phyloP scores from a whole-genome alignment of 2,113 vertebrate genomes.

The Emberiza fucata region DNA sequence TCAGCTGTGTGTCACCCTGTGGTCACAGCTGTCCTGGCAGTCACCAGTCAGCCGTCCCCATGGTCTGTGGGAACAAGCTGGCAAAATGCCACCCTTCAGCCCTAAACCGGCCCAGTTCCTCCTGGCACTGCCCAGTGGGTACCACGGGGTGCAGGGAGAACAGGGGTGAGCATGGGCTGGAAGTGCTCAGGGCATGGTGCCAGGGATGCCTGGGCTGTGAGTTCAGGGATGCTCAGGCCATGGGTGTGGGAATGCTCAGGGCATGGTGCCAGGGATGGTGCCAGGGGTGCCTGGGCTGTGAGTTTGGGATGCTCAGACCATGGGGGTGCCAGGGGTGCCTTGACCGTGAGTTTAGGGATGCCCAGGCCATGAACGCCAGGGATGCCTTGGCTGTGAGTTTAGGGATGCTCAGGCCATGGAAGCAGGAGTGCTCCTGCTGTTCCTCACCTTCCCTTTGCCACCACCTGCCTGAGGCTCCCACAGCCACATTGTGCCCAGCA shows the following conservation, averaged over 20 bases:
- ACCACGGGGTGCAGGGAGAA: fast-evolving
- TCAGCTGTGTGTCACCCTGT: fast-evolving
- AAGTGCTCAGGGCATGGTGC: background rate
- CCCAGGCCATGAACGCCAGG: too few species aligned
- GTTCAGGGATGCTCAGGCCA: too few species aligned
- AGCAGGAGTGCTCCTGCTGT: background rate
- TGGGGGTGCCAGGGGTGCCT: too few species aligned
- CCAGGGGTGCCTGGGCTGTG: too few species aligned
- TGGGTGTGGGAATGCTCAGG: too few species aligned
- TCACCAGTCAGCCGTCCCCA: fast-evolving
- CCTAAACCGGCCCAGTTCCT: background rate
- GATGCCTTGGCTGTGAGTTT: too few species aligned
- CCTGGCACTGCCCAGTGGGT: fast-evolving
- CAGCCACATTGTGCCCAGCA: fast-evolving
- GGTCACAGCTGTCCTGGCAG: background rate
- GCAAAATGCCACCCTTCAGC: background rate
- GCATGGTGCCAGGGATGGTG: too few species aligned
- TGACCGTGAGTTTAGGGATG: too few species aligned
- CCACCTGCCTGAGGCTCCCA: background rate
- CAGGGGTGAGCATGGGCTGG: fast-evolving
- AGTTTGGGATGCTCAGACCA: too few species aligned
- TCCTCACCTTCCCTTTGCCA: background rate
- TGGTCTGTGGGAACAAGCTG: background rate
- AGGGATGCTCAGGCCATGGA: background rate
- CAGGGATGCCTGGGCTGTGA: too few species aligned